Base-by-base conservation (phyloP, 2,797 vertebrate genomes). In the Xenops minutus region DNA sequence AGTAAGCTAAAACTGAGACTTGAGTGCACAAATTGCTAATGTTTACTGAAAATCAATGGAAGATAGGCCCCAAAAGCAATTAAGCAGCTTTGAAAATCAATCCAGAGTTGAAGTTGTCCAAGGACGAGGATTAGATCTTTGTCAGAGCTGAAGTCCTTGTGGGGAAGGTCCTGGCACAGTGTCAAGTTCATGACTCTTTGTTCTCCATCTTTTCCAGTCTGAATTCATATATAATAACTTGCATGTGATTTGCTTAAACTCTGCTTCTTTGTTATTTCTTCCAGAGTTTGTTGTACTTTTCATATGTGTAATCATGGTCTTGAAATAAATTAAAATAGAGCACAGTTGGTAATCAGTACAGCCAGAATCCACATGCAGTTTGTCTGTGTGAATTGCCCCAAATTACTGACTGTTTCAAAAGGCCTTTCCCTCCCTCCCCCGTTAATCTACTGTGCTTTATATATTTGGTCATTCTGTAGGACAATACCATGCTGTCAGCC, bases 81-180 rank as follows among this genome's bases (percentile, higher is more conserved):
- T 95, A 91, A 56, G 74, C 59, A 76, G 67, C 91, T 95, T 86
- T 92, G 74, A 93, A 94, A 95, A 92, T 96, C 88, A 81, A 86
- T 94, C 68, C 39, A 8, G 52, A 6, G 68, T 51, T 93, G 66
- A 87, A 95, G 39, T 90, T 93, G 90, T 88, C 77, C 93, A 90
- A 95, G 92, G 90, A 90, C 44, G 37, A 48, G 67, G 74, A 85
- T 95, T 69, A 95, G 77, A 68, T 85, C 77, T 81, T 86, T 93
- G 87, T 87, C 72, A 81, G 62, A 84, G 46, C 83, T 69, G 36
- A 92, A 77, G 26, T 54, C 83, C 54, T 74, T 79, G 59, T 51
- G 80, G 62, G 59, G 26, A 94, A 86, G 51, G 34, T 84, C 32
- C 67, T 92, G 88, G 82, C 69, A 39, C 16, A 26, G 19, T 37